Evolutionary conservation across 92 coral and sea anemone genomes (phyloP), one percentile per base, ranked within the genome.

Genomic region (Palythoa caribaeorum): DNA sequence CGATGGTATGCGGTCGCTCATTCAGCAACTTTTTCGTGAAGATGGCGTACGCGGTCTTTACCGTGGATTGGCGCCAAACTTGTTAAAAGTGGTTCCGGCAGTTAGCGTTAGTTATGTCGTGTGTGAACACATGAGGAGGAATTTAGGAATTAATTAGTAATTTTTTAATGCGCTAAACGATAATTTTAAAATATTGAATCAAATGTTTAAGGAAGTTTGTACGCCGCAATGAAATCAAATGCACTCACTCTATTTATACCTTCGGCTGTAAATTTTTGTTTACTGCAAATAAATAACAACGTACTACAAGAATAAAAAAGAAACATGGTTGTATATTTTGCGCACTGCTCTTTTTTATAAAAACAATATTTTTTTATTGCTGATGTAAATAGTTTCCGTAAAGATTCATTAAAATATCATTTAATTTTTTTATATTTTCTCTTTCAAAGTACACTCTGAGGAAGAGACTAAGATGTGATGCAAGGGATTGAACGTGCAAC

Each of bases 41-140:
- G 92, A 90, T 21, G 92, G 92, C 3, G 52, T 90, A 1, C 90
- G 92, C 4, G 92, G 92, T 21, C 83, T 90, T 2, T 90, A 90
- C 40, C 88, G 92, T 20, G 92, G 92, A 37, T 79, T 90, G 6
- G 70, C 84, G n/a, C 92, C 92, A 7, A 90, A 90, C 55, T 90
- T 90, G 37, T 70, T 90, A 78, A 90, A 90, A 80, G 92, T 90
- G 13, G 88, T 90, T 47, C 92, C 92, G 1, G 92, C 92, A 59
- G 92, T 90, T 48, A 90, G 92, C 80, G 84, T 90, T 39, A 84
- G 92, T 54, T 77, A 77, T 53, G 83, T 77, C 15, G 83, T 77
- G 48, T 77, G 83, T 19, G 83, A 77, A 39, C 83, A 77, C 83
- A 77, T 77, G 83, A 77, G 83, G n/a, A 77, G 60, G 40, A 53